phyloP scores from a whole-genome alignment of 2,888 invertebrate species.

The Drosophila emarginata region DNA sequence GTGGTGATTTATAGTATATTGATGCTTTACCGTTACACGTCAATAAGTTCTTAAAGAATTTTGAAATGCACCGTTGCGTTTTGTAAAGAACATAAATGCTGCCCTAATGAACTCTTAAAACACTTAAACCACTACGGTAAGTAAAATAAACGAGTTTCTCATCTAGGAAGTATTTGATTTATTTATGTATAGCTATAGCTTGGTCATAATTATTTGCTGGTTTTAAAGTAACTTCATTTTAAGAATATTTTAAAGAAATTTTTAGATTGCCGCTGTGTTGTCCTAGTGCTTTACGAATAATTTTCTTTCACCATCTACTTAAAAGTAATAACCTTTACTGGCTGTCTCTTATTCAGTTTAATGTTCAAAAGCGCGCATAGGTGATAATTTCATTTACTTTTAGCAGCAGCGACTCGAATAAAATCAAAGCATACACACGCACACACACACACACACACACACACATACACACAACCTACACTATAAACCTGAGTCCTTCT shows the following conservation, averaged over 20 bases:
- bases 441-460: constrained; percentile 14
- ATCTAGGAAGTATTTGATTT: neutral
- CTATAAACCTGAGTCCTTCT: constrained; percentile 35
- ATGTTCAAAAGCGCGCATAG: constrained; percentile 58
- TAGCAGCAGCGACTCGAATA: constrained; percentile 51
- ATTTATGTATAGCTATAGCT: neutral
- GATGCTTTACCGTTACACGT: neutral
- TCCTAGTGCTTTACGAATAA: neutral
- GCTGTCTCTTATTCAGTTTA: constrained; percentile 28
- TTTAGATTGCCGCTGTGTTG: neutral
- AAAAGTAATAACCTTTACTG: constrained; percentile 29
- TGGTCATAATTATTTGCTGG: neutral
- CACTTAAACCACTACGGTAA: neutral
- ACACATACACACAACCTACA: constrained; percentile 8
- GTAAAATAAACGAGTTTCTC: neutral
- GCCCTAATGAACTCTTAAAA: neutral
- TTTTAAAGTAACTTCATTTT: neutral
- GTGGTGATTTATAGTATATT: neutral
- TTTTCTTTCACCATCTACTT: constrained; percentile 15
- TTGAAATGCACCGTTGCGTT: neutral
- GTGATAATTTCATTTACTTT: constrained; percentile 72
- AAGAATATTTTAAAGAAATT: neutral
- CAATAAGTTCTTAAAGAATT: too few relatives aligned
- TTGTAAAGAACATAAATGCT: neutral
- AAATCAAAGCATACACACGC: constrained; percentile 47